Evolutionary conservation across 2,113 vertebrate genomes (phyloP).

Genomic region (Hypanus sabinus): DNA sequence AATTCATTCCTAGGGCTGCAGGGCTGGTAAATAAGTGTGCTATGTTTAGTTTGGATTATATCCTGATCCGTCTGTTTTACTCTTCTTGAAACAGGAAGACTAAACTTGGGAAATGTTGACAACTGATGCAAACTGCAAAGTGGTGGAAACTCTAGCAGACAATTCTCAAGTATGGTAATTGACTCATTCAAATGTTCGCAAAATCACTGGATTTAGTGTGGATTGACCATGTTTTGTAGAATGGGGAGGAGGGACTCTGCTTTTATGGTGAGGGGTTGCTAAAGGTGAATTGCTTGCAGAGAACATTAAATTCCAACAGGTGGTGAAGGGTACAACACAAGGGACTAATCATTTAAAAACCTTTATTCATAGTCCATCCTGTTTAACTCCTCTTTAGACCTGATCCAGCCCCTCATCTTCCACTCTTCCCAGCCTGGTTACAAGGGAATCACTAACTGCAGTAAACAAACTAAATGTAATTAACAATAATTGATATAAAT

Average conservation of each 20-base stretch:
- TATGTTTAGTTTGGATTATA: background rate
- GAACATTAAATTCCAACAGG: background rate
- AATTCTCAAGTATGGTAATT: background rate
- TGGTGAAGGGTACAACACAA: too few species aligned
- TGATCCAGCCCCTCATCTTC: too few species aligned
- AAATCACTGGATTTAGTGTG: background rate
- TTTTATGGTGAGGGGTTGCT: too few species aligned
- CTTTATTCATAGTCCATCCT: too few species aligned
- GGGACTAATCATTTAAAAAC: too few species aligned
- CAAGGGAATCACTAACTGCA: too few species aligned
- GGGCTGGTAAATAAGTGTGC: background rate
- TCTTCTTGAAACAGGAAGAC: background rate
- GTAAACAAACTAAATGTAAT: too few species aligned
- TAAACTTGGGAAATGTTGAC: background rate
- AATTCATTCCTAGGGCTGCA: background rate
- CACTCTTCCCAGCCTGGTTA: too few species aligned
- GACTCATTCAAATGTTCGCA: too few species aligned
- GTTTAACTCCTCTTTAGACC: too few species aligned
- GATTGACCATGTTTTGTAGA: background rate
- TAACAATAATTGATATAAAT: too few species aligned
- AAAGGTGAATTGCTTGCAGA: background rate
- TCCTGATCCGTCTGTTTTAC: background rate
- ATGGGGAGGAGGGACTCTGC: too few species aligned
- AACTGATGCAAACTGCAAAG: background rate
- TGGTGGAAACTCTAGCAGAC: background rate